Evolutionary conservation across 2,888 invertebrate species (phyloP), one percentile per base, ranked within the genome.

Genomic region (Papilio demoleus): DNA sequence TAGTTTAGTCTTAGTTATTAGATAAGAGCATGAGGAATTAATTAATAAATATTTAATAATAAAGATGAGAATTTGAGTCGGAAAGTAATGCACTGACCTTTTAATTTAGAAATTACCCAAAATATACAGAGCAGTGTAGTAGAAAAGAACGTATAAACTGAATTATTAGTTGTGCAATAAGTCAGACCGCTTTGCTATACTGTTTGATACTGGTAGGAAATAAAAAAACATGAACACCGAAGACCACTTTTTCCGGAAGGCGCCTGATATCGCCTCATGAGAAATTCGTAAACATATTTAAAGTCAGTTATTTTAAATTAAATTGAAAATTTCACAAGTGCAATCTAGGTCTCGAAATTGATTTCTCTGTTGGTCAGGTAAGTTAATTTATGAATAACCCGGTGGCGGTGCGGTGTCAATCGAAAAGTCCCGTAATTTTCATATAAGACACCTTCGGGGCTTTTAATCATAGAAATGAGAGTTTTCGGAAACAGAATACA

Each of bases 351-450:
- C 31, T 47, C 38, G 59, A 64, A n/a, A 68, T 68, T 69, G 65
- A 65, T 65, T 69, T 60, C 65, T 65, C 34, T 65, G 40, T 24
- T n/a, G 68, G 50, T 42, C 22, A 19, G 50, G 65, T 59, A 65
- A 45, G 36, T 36, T 68, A 60, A 65, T 34, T 69, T 65, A 53
- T 34, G 59, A 65, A 40, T n/a, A 50, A 68, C 17, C 68, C 68
- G 31, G 40, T 60, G 68, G 68, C 68, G 50, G 53, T 65, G 53
- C 42, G 50, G 42, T 69, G 65, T 69, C 68, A 65, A 60, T 60
- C 60, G 65, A 61, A 61, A 69, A 65, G 60, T 69, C 65, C 65
- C 68, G 68, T 60, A 60, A 65, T 60, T 65, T 50, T 61, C 36
- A 65, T 65, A 36, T 24, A 24, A 68, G 53, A 53, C 38, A 50